Evolutionary conservation across 2,888 invertebrate genomes (phyloP).

Genomic region (Xestia c-nigrum): DNA sequence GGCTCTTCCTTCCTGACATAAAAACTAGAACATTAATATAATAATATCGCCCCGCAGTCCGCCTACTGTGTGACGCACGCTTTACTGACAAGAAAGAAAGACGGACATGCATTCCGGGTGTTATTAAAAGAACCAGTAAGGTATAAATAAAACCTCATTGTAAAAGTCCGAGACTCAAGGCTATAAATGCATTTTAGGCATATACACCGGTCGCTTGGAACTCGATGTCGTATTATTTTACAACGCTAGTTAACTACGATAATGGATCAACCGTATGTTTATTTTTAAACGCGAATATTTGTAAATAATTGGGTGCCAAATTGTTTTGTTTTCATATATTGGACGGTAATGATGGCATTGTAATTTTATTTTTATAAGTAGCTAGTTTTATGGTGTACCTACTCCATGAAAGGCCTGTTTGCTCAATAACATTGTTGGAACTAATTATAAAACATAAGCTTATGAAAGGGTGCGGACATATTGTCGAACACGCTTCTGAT

Average conservation of each 20-base stretch:
- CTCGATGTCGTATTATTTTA: conserved; percentile 29
- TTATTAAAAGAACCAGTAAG: conserved; percentile 9
- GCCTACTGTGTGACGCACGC: conserved; percentile 8
- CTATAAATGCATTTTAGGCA: conserved; percentile 31
- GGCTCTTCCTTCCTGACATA: conserved; percentile 13
- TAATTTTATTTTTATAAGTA: conserved; percentile 62
- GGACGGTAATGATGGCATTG: conserved; percentile 41
- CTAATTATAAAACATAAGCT: conserved; percentile 13
- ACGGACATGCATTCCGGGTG: conserved; percentile 27
- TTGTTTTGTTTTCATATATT: conserved; percentile 47
- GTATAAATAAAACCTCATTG: conserved; percentile 7
- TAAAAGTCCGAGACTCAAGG: conserved; percentile 35
- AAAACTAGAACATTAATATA: conserved; percentile 10
- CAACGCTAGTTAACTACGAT: conserved; percentile 18
- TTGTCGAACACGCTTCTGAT: conserved; percentile 7
- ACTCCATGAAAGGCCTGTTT: conserved; percentile 45
- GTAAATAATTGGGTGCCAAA: conserved; percentile 64
- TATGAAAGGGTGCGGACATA: conserved; percentile 17
- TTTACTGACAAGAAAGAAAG: conserved; percentile 15
- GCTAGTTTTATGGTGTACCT: conserved; percentile 47
- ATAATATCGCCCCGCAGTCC: neutral
- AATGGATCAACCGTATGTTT: conserved; percentile 30
- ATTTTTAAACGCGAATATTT: conserved; percentile 48
- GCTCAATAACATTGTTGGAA: conserved; percentile 52
- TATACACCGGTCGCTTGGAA: conserved; percentile 21